These are phyloP conservation scores for Lipophrys pholis DNA, from an alignment of 2,113 vertebrate species.

Conservation along the genomic window DNA sequence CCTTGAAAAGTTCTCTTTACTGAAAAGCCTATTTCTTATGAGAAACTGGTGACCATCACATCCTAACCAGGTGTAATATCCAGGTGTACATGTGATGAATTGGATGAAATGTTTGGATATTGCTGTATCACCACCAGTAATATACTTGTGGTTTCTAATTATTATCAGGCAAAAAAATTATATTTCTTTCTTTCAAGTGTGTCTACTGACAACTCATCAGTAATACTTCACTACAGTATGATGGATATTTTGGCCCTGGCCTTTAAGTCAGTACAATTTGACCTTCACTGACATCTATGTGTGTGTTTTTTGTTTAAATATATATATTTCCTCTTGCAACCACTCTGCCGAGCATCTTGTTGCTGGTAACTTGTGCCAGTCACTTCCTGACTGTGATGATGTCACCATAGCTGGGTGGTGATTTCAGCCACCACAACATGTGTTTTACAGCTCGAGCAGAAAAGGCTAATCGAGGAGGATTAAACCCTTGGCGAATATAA, in stretches of 20 bases:
- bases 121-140: too few species aligned
- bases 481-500: background rate
- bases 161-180: too few species aligned
- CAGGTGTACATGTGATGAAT: too few species aligned
- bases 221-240: too few species aligned
- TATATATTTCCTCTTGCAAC: too few species aligned
- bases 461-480: background rate
- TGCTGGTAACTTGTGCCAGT: background rate
- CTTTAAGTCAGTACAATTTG: too few species aligned
- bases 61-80: background rate
- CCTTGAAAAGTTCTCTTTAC: background rate
- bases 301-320: too few species aligned
- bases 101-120: too few species aligned
- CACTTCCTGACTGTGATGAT: conserved; percentile 28
- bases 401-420: background rate
- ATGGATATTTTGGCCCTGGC: too few species aligned
- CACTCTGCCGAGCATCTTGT: background rate
- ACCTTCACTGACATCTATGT: too few species aligned
- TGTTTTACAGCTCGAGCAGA: background rate
- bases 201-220: background rate
- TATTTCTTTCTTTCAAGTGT: background rate
- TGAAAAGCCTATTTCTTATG: background rate
- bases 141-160: too few species aligned
- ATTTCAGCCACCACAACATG: background rate
- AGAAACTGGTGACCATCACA: background rate